A percentile compares a stretch with the other conserved stretches of the same genome.
phyloP scores from a whole-genome alignment of 2,888 invertebrate genomes.

The Idaea straminata region DNA sequence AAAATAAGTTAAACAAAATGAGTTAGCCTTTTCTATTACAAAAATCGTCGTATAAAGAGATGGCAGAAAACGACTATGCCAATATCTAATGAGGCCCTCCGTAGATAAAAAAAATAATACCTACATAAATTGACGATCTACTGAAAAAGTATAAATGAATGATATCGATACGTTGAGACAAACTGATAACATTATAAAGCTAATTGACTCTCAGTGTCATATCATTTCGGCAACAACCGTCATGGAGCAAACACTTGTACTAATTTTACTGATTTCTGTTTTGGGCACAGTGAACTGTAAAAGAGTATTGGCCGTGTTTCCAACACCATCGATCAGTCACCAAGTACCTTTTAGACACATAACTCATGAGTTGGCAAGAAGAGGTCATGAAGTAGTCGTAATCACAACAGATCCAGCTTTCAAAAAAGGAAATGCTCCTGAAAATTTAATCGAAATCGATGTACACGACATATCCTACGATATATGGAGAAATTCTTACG shows the following conservation, averaged over 20 bases:
- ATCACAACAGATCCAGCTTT: conserved; percentile 49
- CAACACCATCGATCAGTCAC: conserved; percentile 30
- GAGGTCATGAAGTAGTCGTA: conserved; percentile 58
- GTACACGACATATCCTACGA: conserved; percentile 49
- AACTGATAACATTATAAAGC: background rate
- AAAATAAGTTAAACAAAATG: no score
- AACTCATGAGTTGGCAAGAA: conserved; percentile 43
- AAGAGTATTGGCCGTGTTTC: conserved; percentile 26
- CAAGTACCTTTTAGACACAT: conserved; percentile 42
- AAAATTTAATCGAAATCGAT: conserved; percentile 51
- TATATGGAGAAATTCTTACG: conserved; percentile 19
- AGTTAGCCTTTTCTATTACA: no score
- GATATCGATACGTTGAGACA: background rate
- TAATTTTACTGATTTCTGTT: background rate
- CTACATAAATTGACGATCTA: background rate
- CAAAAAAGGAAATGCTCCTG: conserved; percentile 41
- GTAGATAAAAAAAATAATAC: no score
- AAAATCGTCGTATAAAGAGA: no score
- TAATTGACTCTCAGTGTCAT: background rate
- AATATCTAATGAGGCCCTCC: no score
- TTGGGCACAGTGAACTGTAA: conserved; percentile 14
- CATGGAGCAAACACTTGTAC: background rate
- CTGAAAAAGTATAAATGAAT: background rate
- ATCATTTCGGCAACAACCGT: background rate
- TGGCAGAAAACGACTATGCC: no score